A percentile compares a stretch with the other conserved stretches of the same genome.
These are phyloP conservation scores for Amphiura filiformis DNA, from an alignment of 35 echinoderm and acorn worm species.

Conservation along the genomic window DNA sequence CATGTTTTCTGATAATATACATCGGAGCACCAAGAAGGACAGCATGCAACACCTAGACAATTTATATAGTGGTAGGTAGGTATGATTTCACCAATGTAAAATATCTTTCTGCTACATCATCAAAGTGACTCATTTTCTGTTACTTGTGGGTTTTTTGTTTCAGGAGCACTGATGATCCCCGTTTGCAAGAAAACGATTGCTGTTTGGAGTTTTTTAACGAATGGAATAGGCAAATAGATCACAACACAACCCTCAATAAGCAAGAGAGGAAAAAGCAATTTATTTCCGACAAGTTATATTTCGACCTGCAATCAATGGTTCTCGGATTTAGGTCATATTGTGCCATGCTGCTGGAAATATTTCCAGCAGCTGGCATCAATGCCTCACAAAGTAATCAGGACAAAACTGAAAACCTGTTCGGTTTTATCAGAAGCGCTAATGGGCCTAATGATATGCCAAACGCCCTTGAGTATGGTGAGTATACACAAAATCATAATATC, in stretches of 20 bases:
- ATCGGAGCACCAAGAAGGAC: too few species aligned
- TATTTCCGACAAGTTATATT: background rate
- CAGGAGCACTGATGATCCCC: background rate
- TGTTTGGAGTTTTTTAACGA: background rate
- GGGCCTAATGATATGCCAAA: background rate
- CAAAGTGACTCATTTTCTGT: too few species aligned
- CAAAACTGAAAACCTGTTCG: background rate
- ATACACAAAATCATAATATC: too few species aligned
- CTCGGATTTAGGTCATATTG: background rate
- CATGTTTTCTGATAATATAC: too few species aligned
- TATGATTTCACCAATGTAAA: too few species aligned
- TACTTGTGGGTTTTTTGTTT: too few species aligned
- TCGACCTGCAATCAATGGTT: background rate
- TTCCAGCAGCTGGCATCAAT: background rate
- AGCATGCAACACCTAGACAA: too few species aligned
- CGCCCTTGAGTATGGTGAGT: background rate
- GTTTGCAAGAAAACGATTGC: background rate
- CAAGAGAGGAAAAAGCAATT: too few species aligned
- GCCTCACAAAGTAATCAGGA: background rate
- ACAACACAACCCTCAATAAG: too few species aligned
- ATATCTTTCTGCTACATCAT: too few species aligned
- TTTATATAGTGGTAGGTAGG: too few species aligned
- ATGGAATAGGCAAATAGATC: background rate
- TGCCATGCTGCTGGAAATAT: background rate
- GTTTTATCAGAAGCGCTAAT: background rate